Evolutionary conservation across 2,888 invertebrate genomes (phyloP).

Genomic region (Bellardia bayeri): DNA sequence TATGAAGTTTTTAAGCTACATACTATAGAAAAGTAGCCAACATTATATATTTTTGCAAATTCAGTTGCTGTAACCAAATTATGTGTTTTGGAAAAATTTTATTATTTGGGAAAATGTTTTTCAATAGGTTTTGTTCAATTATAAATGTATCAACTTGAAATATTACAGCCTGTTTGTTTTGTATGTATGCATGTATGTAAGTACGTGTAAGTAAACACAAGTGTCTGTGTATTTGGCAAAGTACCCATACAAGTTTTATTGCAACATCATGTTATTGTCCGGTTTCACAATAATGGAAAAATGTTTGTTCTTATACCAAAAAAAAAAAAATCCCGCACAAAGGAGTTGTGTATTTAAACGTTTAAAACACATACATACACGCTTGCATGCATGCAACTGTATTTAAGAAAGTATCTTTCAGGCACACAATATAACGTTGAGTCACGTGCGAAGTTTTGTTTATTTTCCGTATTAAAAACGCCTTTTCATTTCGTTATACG

Average conservation of each 20-base stretch:
- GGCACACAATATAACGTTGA: constrained; percentile 54
- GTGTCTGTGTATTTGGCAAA: constrained; percentile 14
- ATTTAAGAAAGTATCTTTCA: constrained; percentile 40
- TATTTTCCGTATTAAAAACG: constrained; percentile 81
- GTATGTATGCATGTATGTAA: background rate
- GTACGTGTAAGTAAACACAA: background rate
- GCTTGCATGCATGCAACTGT: background rate
- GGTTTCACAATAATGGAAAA: constrained; percentile 66
- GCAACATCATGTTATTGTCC: constrained; percentile 71
- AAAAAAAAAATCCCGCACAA: background rate
- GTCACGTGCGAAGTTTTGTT: constrained; percentile 82
- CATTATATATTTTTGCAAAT: too few relatives aligned
- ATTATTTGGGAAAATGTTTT: too few relatives aligned
- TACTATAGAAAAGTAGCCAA: too few relatives aligned
- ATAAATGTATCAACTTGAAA: background rate
- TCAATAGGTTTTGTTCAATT: background rate
- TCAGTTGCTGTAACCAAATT: too few relatives aligned
- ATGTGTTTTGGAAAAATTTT: too few relatives aligned
- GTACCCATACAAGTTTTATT: constrained; percentile 69
- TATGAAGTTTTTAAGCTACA: too few relatives aligned
- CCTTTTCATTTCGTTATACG: constrained; percentile 77
- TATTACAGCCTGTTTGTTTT: background rate
- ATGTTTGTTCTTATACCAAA: constrained; percentile 40
- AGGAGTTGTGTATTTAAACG: constrained; percentile 31
- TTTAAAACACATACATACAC: constrained; percentile 3